phyloP scores from a whole-genome alignment of 2,888 invertebrate species.

The Creontiades dilutus region DNA sequence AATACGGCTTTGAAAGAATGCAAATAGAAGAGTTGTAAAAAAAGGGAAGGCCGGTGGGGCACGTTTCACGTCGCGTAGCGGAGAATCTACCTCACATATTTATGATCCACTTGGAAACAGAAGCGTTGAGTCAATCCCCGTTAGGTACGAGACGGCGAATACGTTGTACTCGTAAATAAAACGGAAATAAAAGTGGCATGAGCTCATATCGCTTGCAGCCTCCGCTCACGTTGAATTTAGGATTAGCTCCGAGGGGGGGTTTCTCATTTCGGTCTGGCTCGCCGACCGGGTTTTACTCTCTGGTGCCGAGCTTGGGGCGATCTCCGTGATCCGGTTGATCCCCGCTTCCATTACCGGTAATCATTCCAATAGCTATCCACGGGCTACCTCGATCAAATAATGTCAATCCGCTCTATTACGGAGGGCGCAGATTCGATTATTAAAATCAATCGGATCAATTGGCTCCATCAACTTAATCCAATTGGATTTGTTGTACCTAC shows the following conservation, averaged over 20 bases:
- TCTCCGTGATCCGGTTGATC: no score
- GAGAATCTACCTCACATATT: background rate
- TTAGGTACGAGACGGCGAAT: background rate
- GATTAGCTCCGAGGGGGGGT: background rate
- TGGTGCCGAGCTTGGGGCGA: no score
- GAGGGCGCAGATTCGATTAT: no score
- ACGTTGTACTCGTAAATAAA: background rate
- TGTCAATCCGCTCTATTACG: no score
- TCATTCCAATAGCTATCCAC: no score
- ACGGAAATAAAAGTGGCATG: background rate
- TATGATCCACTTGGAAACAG: slow-evolving; percentile 24
- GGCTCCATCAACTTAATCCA: no score
- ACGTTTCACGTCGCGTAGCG: background rate
- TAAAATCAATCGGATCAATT: no score
- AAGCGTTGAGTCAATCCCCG: slow-evolving; percentile 7
- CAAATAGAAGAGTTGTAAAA: background rate
- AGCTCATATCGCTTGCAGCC: background rate
- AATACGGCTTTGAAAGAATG: no score
- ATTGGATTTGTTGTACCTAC: no score
- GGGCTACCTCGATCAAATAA: no score
- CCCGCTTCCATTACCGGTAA: no score
- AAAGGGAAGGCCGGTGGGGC: background rate
- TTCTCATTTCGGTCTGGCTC: background rate
- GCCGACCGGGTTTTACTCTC: no score
- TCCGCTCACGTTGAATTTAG: background rate